phyloP scores from a whole-genome alignment of 2,888 invertebrate genomes.

The Pyrrhia umbra region DNA sequence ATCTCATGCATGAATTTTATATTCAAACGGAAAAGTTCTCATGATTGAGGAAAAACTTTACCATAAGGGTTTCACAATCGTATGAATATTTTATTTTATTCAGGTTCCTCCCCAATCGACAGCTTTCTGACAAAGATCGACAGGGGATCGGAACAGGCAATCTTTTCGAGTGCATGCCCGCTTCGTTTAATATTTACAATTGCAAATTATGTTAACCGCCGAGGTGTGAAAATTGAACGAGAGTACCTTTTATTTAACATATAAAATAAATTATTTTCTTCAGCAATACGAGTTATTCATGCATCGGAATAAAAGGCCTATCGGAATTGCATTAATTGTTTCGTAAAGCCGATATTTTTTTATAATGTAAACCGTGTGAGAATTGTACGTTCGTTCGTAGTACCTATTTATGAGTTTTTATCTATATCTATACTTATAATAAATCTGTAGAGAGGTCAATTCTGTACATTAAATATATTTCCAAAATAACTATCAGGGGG shows the following conservation, averaged over 20 bases:
- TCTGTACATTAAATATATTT: too few relatives aligned
- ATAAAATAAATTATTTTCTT: slow-evolving; percentile 28
- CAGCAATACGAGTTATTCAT: slow-evolving; percentile 13
- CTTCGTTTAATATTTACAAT: slow-evolving; percentile 52
- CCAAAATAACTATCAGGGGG: too few relatives aligned
- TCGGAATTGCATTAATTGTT: slow-evolving; percentile 9
- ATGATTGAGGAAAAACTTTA: slow-evolving; percentile 38
- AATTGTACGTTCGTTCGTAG: background rate
- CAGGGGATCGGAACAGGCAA: slow-evolving; percentile 48
- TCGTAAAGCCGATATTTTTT: slow-evolving; percentile 13
- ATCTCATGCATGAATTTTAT: slow-evolving; percentile 12
- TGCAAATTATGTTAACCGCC: slow-evolving; percentile 36
- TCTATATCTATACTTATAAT: too few relatives aligned
- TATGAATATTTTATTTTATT: slow-evolving; percentile 47
- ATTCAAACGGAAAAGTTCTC: slow-evolving; percentile 32
- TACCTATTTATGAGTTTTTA: background rate
- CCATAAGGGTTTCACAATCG: slow-evolving; percentile 39
- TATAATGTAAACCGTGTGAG: background rate
- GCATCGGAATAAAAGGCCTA: background rate
- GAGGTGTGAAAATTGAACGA: slow-evolving; percentile 46
- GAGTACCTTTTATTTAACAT: slow-evolving; percentile 26
- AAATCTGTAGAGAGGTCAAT: too few relatives aligned
- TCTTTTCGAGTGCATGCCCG: slow-evolving; percentile 45
- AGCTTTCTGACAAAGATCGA: slow-evolving; percentile 52
- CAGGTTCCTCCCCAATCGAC: slow-evolving; percentile 25